phyloP scores from a whole-genome alignment of 1,140 invertebrate genomes.

The Trinorchestia longiramus region DNA sequence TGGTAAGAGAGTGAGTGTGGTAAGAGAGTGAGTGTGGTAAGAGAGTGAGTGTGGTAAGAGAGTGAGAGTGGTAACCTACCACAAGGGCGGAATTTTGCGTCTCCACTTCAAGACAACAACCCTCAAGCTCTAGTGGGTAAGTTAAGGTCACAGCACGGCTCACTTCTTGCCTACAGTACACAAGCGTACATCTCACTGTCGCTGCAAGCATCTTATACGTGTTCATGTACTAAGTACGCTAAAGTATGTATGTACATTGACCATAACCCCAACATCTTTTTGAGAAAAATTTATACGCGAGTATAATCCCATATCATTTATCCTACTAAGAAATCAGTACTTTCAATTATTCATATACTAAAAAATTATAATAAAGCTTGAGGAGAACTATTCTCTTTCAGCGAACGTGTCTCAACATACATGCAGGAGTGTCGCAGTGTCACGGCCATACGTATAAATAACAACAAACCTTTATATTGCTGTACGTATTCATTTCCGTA shows the following conservation, averaged over 20 bases:
- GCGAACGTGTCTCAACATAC: not conserved
- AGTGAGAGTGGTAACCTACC: not conserved
- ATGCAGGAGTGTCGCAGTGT: not conserved
- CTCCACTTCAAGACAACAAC: not conserved
- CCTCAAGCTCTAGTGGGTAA: not conserved
- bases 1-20: no score
- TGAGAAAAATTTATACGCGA: not conserved
- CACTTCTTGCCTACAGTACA: not conserved
- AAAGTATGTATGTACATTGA: not conserved
- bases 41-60: no score
- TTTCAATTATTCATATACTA: not conserved
- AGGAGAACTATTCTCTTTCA: not conserved
- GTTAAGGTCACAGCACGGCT: not conserved
- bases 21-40: not conserved
- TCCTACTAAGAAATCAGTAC: not conserved
- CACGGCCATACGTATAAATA: not conserved
- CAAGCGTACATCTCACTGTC: not conserved
- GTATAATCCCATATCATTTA: not conserved
- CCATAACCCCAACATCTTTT: not conserved
- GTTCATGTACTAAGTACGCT: not conserved
- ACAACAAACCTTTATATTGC: constrained; percentile 82
- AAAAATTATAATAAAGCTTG: not conserved
- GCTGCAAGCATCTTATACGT: not conserved
- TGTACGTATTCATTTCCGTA: constrained; percentile 84
- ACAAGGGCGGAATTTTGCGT: not conserved